Base-by-base conservation (phyloP, 2,888 invertebrate species). In the Phengaris alcon region DNA sequence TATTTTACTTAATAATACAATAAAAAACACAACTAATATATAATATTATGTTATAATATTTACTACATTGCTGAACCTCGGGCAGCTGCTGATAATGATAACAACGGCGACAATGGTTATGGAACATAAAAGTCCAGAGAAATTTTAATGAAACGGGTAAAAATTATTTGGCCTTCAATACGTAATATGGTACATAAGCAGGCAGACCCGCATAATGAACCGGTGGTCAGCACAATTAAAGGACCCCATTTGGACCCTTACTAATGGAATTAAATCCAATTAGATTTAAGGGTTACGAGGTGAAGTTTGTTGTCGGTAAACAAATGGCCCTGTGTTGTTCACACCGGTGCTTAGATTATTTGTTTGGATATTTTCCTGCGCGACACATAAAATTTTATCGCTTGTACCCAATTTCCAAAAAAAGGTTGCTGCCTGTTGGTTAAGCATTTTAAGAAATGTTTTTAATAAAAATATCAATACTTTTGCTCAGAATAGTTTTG, bases 191-290 rank as follows among this genome's bases (percentile, higher is more conserved):
- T 22, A 54, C 72, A 72, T 54, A 72, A 72, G 52, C 72, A 48
- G 83, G 82, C 82, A 79, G 83, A 82, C 81, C 82, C 83, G 82
- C 83, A 85, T 87, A 89, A 91, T 90, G 88, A 88, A 88, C 86
- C 87, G 86, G 87, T 86, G 91, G 91, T 90, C 90, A 91, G 91
- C 90, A 89, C 89, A 90, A 90, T 91, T 91, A 87, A 88, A 87
- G 88, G 88, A 86, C 83, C 87, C 90, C 90, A 90, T 90, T 91
- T 90, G 90, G 90, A 90, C 91, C 91, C 89, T 87, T 84, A 88
- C 87, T 93, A 93, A 93, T 93, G 92, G 92, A 92, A 93, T 92
- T 91, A 90, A 91, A 93, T 91, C 91, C 93, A 93, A 93, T 93
- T 93, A 93, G 90, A 91, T 91, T 91, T 91, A 89, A 91, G 91